Conservation (phyloP, 2,113 vertebrate species). For the Dipodomys merriami region DNA sequence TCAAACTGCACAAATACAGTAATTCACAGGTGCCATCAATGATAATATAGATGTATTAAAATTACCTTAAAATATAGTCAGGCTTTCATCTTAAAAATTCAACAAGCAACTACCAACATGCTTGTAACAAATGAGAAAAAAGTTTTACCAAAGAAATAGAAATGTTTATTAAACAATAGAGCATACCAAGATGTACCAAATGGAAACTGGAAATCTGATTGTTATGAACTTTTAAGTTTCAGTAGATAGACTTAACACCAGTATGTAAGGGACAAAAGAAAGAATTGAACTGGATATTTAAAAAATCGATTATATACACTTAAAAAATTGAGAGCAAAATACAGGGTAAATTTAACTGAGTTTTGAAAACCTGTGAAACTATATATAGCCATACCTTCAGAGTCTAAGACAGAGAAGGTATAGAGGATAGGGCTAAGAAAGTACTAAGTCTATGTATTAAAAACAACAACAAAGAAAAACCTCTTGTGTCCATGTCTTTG, state of each 20-base stretch:
- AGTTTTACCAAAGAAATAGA: neutral
- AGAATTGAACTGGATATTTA: neutral
- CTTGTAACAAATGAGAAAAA: too few relatives aligned
- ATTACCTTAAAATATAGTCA: too few relatives aligned
- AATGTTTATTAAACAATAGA: neutral
- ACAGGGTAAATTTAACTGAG: neutral
- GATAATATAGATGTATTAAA: too few relatives aligned
- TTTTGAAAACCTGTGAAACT: neutral
- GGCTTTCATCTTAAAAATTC: too few relatives aligned
- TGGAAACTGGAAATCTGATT: neutral
- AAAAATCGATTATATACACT: neutral
- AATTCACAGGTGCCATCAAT: too few relatives aligned
- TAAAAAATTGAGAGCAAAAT: neutral
- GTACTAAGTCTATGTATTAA: neutral
- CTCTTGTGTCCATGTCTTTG: too few relatives aligned
- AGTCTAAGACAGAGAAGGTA: neutral
- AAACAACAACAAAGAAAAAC: too few relatives aligned
- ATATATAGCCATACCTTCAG: neutral
- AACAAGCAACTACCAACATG: too few relatives aligned
- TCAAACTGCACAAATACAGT: too few relatives aligned
- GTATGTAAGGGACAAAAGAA: neutral
- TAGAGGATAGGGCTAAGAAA: neutral
- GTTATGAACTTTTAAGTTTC: neutral
- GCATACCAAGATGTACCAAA: neutral
- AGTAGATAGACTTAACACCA: neutral